A percentile compares a stretch with the other conserved stretches of the same genome.
phyloP scores from a whole-genome alignment of 2,888 invertebrate species.

The Laspeyria flexula region DNA sequence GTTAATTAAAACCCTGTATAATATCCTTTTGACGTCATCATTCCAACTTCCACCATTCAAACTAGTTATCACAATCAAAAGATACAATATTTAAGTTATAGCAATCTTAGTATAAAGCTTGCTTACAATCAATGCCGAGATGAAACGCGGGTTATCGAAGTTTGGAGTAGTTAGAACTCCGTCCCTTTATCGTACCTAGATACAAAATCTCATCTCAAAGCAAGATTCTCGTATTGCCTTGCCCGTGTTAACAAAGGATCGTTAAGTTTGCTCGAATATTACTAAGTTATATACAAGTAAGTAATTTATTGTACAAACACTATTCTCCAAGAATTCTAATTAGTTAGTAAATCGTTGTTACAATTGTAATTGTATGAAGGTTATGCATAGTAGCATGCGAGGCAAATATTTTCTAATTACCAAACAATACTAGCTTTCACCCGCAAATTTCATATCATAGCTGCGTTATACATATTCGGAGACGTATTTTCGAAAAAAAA shows the following conservation, averaged over 20 bases:
- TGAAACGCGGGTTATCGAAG: neutral
- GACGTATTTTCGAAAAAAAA: no score
- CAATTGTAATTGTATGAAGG: no score
- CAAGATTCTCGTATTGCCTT: neutral
- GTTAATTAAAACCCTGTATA: no score
- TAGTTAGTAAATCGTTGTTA: no score
- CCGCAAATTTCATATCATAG: no score
- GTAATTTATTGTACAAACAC: neutral
- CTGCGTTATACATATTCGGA: no score
- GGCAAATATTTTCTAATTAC: no score
- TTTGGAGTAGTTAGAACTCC: constrained; percentile 4
- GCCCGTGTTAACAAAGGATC: neutral
- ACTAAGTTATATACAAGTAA: neutral
- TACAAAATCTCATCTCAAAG: neutral
- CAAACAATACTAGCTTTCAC: no score
- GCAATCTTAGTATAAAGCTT: neutral
- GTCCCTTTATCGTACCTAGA: constrained; percentile 1
- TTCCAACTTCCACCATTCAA: no score
- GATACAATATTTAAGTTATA: neutral
- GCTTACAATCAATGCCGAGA: neutral
- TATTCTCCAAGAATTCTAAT: neutral
- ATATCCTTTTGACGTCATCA: neutral
- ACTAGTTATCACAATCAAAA: no score
- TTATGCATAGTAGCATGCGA: no score
- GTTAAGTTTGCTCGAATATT: neutral